Evolutionary conservation across 2,888 invertebrate genomes (phyloP).

Genomic region (Operophtera brumata): DNA sequence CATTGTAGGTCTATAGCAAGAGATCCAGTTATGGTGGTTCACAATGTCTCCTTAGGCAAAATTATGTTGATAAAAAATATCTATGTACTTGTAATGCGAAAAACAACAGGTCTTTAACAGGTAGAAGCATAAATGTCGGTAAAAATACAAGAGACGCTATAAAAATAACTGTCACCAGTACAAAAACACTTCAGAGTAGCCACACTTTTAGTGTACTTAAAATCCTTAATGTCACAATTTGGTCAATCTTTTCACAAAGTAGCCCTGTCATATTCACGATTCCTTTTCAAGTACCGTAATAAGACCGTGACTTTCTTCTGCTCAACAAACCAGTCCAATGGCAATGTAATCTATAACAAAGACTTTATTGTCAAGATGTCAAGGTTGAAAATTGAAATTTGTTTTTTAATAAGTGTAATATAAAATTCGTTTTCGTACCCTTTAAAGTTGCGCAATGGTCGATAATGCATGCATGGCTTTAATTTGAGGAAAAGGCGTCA

Average conservation of each 20-base stretch:
- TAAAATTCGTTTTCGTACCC: conserved; percentile 25
- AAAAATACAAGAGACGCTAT: no score
- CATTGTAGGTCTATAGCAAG: background rate
- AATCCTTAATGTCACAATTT: conserved; percentile 26
- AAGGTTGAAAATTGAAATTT: conserved; percentile 26
- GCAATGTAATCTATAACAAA: conserved; percentile 19
- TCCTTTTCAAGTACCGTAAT: conserved; percentile 27
- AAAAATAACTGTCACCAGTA: background rate
- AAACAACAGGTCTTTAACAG: no score
- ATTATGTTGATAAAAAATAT: no score
- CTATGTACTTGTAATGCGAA: no score
- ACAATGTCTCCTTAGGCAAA: background rate
- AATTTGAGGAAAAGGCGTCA: conserved; percentile 22
- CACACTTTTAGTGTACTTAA: conserved; percentile 5
- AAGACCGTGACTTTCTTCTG: conserved; percentile 21
- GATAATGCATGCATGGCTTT: conserved; percentile 15
- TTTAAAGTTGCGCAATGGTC: conserved; percentile 23
- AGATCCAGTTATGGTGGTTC: background rate
- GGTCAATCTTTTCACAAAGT: conserved; percentile 24
- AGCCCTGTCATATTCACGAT: conserved; percentile 28
- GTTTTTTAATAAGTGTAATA: conserved; percentile 13
- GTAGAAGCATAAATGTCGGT: no score
- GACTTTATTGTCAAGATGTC: conserved; percentile 23
- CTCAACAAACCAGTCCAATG: conserved; percentile 18
- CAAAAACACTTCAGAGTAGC: conserved; percentile 6